Evolutionary conservation across 1,140 invertebrate genomes (phyloP), one percentile per base, ranked within the genome.

Genomic region (Gryon sp.): DNA sequence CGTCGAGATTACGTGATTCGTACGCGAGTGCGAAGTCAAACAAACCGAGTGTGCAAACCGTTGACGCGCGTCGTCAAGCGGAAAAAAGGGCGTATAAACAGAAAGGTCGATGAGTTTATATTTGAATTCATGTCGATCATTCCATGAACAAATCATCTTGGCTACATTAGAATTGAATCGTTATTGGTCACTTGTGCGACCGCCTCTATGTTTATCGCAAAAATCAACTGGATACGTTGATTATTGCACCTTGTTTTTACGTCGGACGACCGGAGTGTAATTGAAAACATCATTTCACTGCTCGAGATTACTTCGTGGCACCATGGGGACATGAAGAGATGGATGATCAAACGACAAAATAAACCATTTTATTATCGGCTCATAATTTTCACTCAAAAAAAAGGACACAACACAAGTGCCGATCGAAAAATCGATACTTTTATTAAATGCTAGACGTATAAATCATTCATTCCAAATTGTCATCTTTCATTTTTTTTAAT

Each of bases 281-380:
- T 57, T 70, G 53, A 70, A 70, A 70, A 70, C 53, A 57, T 57
- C 32, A 52, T 72, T 72, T 45, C 34, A 43, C 2, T 14, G 20
- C 68, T 55, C 57, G 68, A 72, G 57, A 72, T 72, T 72, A 72
- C 68, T 48, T 55, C 45, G 57, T 26, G 30, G 57, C 50, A 72
- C 68, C 68, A 40, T 22, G 15, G 68, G 57, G 68, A 72, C 46
- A 46, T 24, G 34, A 24, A 57, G 48, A 62, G 57, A 53, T 20
- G 55, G 55, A 46, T 55, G 34, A 55, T 34, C 46, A 36, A 62
- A 48, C 45, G 45, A 53, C 55, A 18, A 72, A 62, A 55, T 72
- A 55, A 72, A 62, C 55, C 45, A 38, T 50, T 70, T 70, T 52
- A 72, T 72, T 55, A 55, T 62, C 48, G 38, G 40, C 6, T 62